Evolutionary conservation across 2,888 invertebrate species (phyloP).

Genomic region (Esperia sulphurella): DNA sequence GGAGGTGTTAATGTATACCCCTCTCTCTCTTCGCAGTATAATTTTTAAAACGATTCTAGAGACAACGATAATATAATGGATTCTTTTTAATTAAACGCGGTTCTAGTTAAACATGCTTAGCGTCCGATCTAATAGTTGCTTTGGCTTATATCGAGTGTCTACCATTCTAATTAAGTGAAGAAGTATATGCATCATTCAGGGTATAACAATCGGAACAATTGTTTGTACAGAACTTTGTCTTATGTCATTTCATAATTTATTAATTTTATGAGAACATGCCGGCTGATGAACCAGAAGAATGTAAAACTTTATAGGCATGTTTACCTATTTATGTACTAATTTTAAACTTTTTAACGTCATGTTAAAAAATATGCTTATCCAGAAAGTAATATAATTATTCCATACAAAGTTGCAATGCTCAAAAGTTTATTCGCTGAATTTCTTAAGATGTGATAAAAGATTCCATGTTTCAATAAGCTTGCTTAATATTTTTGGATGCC

Average conservation of each 20-base stretch:
- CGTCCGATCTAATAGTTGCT: conserved; percentile 57
- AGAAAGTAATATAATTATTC: too few relatives aligned
- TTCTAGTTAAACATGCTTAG: conserved; percentile 64
- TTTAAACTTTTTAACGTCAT: too few relatives aligned
- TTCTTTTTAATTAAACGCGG: conserved; percentile 57
- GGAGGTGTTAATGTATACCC: conserved; percentile 64
- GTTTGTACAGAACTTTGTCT: conserved; percentile 23
- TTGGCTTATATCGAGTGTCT: conserved; percentile 37
- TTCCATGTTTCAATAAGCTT: too few relatives aligned
- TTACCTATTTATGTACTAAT: too few relatives aligned
- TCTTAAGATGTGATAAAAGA: too few relatives aligned
- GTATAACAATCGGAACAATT: conserved; percentile 27
- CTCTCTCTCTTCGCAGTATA: conserved; percentile 47
- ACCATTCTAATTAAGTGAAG: conserved; percentile 55
- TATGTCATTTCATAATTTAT: neutral
- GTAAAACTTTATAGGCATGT: too few relatives aligned
- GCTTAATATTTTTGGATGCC: too few relatives aligned
- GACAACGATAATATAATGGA: conserved; percentile 43
- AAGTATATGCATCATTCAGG: conserved; percentile 39
- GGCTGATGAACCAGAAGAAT: too few relatives aligned
- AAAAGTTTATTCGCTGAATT: too few relatives aligned
- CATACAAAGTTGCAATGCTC: too few relatives aligned
- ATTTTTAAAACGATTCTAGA: conserved; percentile 26
- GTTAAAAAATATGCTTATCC: too few relatives aligned
- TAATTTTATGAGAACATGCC: neutral